phyloP scores from a whole-genome alignment of 2,113 vertebrate genomes.

The Cichladusa arquata region DNA sequence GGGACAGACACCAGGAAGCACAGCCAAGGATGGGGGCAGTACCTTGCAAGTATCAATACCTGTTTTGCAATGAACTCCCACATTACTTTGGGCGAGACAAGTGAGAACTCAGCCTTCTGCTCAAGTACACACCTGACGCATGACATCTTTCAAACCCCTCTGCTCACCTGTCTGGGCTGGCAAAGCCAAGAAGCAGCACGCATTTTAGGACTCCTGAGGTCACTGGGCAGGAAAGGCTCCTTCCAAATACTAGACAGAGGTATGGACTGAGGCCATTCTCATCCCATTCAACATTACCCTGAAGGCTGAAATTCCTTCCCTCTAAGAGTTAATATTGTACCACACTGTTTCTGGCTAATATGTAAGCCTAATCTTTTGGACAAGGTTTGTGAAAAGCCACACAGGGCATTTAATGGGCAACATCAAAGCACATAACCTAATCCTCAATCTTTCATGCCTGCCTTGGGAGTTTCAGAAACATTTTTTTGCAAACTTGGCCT shows the following conservation, averaged over 20 bases:
- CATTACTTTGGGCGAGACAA: not conserved
- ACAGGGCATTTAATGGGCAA: not conserved
- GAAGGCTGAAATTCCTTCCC: not conserved
- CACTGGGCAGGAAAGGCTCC: not conserved
- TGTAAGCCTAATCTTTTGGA: not conserved
- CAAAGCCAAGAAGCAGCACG: not conserved
- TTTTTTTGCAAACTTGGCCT: conserved; percentile 13
- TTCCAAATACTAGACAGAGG: not conserved
- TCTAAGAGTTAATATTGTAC: not conserved
- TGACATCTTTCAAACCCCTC: not conserved
- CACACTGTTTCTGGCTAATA: not conserved
- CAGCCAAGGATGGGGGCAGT: not conserved
- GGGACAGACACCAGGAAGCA: not conserved
- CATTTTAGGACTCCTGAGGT: not conserved
- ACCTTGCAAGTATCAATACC: not conserved
- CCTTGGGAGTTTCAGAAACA: not conserved
- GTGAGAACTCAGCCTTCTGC: not conserved
- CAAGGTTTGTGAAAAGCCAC: not conserved
- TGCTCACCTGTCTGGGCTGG: not conserved
- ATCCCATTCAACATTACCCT: not conserved
- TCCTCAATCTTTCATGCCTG: not conserved
- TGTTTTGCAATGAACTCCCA: not conserved
- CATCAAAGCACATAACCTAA: not conserved
- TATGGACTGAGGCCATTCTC: rapidly evolving
- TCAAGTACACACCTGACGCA: not conserved